phyloP scores from a whole-genome alignment of 2,888 invertebrate species.

The Eupithecia tripunctaria region DNA sequence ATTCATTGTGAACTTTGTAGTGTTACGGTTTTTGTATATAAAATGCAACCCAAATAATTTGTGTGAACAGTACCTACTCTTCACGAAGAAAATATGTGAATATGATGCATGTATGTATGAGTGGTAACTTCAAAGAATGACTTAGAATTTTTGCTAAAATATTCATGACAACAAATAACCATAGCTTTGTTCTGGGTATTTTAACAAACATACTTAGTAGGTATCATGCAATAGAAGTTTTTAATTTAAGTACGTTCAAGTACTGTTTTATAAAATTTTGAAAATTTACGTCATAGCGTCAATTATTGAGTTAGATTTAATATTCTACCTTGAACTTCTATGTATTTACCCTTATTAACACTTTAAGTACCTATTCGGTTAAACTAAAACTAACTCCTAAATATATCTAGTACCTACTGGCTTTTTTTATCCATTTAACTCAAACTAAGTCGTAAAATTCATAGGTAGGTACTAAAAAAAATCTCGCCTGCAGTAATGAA shows the following conservation, averaged over 20 bases:
- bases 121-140: slow-evolving; percentile 22
- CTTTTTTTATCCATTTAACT: slow-evolving; percentile 1
- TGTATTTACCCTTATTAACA: neutral
- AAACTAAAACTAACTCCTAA: neutral
- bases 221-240: slow-evolving; percentile 39
- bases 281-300: slow-evolving; percentile 52
- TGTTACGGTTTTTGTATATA: slow-evolving; percentile 53
- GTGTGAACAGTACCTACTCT: slow-evolving; percentile 41
- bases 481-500: neutral
- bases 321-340: neutral
- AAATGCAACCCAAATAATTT: slow-evolving; percentile 46
- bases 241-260: slow-evolving; percentile 55
- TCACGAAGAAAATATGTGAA: slow-evolving; percentile 36
- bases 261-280: slow-evolving; percentile 49
- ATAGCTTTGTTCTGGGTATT: slow-evolving; percentile 14
- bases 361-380: neutral
- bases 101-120: slow-evolving; percentile 21
- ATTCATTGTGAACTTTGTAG: slow-evolving; percentile 48
- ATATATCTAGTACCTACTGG: neutral
- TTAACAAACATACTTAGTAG: slow-evolving; percentile 39
- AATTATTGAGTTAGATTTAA: slow-evolving; percentile 53
- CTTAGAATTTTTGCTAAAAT: slow-evolving; percentile 35
- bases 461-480: neutral
- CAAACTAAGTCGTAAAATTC: neutral
- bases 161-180: neutral